Conservation (phyloP, 2,888 invertebrate genomes). For the Diarsia mendica region DNA sequence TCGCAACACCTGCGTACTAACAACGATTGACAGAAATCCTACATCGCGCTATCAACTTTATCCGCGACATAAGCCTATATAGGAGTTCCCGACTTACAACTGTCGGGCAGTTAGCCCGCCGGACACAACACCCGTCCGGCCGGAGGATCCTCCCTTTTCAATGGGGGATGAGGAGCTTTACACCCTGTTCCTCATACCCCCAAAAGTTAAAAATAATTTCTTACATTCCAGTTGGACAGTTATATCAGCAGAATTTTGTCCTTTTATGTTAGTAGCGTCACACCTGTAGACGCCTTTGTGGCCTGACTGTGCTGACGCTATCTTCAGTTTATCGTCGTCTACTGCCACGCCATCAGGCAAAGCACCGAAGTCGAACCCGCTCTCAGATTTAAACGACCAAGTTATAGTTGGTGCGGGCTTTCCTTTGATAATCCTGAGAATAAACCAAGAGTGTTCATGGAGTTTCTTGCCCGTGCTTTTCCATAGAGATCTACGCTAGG, state of each 20-base stretch:
- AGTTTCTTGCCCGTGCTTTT: too few relatives aligned
- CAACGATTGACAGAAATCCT: too few relatives aligned
- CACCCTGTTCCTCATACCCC: too few relatives aligned
- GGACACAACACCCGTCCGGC: too few relatives aligned
- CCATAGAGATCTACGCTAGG: too few relatives aligned
- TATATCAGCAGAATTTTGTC: conserved; percentile 72
- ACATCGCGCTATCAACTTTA: too few relatives aligned
- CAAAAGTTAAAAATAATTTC: conserved; percentile 46
- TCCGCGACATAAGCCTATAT: too few relatives aligned
- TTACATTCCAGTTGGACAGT: conserved; percentile 79
- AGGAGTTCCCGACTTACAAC: too few relatives aligned
- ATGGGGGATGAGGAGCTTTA: too few relatives aligned
- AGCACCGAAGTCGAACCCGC: conserved; percentile 65
- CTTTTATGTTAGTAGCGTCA: conserved; percentile 76
- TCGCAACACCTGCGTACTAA: too few relatives aligned
- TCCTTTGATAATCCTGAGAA: conserved; percentile 77
- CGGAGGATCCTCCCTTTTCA: too few relatives aligned
- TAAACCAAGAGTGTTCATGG: not conserved
- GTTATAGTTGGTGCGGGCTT: conserved; percentile 76
- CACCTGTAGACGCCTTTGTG: conserved; percentile 80
- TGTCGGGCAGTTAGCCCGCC: too few relatives aligned
- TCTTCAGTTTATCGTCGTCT: conserved; percentile 69
- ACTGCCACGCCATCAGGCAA: conserved; percentile 72
- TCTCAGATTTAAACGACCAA: conserved; percentile 76
- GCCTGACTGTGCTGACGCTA: conserved; percentile 68